Conservation (phyloP, 2,888 invertebrate genomes). For the Cosmorhoe ocellata region DNA sequence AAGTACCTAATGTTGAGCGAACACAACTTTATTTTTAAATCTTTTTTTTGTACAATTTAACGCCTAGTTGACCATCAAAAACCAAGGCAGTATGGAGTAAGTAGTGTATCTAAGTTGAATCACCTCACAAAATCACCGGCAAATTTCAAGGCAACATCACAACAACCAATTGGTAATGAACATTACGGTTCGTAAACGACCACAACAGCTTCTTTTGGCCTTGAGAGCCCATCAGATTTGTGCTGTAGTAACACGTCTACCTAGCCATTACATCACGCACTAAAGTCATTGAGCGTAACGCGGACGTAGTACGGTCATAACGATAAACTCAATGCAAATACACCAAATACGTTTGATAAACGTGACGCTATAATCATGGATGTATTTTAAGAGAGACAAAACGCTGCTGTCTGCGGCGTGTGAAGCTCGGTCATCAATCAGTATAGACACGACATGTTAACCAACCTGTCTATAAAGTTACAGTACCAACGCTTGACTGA, state of each 20-base stretch:
- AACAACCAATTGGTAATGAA: conserved; percentile 23
- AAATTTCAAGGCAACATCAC: conserved; percentile 27
- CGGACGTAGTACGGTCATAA: conserved; percentile 11
- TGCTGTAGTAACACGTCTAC: conserved; percentile 35
- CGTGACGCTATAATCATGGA: background rate
- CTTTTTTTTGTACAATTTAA: too few species aligned
- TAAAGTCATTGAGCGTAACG: conserved; percentile 47
- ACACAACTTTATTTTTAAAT: too few species aligned
- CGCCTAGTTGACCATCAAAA: too few species aligned
- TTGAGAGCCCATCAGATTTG: conserved; percentile 50
- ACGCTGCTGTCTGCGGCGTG: conserved; percentile 29
- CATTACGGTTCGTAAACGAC: conserved; percentile 33
- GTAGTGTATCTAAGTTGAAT: conserved; percentile 7
- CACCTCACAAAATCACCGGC: conserved; percentile 17
- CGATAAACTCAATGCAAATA: conserved; percentile 11
- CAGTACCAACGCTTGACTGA: conserved; percentile 38
- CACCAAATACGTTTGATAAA: conserved; percentile 2
- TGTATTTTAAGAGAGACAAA: conserved; percentile 22
- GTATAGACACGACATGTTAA: conserved; percentile 38
- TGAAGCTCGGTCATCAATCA: conserved; percentile 41
- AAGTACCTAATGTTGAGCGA: too few species aligned
- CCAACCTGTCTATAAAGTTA: conserved; percentile 44
- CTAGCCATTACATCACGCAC: conserved; percentile 50
- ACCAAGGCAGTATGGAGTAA: background rate
- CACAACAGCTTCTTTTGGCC: conserved; percentile 45